Evolutionary conservation across 2,888 invertebrate species (phyloP).

Genomic region (Suillia variegata): DNA sequence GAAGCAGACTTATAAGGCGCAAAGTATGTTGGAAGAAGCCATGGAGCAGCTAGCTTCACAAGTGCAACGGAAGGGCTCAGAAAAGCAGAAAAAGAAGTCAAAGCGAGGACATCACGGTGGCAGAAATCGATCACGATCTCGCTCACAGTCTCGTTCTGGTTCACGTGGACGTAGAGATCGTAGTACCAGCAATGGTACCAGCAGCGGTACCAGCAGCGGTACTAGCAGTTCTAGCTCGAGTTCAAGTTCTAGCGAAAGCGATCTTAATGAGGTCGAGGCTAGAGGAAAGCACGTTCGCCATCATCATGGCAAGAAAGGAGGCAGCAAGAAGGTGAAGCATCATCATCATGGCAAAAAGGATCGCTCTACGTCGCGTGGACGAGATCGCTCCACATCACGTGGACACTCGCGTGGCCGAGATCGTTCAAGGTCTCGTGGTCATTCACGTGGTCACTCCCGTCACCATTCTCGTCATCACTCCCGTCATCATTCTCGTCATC

Average conservation of each 20-base stretch:
- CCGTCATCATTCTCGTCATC: background rate
- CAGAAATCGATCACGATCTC: constrained; percentile 14
- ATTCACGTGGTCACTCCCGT: background rate
- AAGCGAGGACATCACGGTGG: constrained; percentile 21
- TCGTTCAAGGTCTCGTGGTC: constrained; percentile 8
- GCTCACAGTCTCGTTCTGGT: constrained; percentile 12
- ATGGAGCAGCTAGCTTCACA: constrained; percentile 30
- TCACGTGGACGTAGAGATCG: background rate
- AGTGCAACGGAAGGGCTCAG: constrained; percentile 8
- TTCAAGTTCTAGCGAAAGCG: background rate
- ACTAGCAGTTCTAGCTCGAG: background rate
- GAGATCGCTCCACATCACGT: background rate
- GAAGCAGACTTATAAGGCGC: constrained; percentile 11
- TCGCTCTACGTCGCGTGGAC: constrained; percentile 4
- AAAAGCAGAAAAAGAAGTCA: constrained; percentile 15
- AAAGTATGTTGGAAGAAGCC: constrained; percentile 22
- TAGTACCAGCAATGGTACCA: background rate
- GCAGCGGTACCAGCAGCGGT: background rate
- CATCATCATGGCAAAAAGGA: background rate
- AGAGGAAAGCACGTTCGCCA: background rate
- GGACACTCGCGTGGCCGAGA: constrained; percentile 22
- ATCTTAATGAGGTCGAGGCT: background rate
- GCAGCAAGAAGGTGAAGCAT: too few relatives aligned
- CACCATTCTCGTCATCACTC: constrained; percentile 15
- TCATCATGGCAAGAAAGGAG: background rate